Conservation (phyloP, 2,888 invertebrate genomes). For the Unio delphinus region DNA sequence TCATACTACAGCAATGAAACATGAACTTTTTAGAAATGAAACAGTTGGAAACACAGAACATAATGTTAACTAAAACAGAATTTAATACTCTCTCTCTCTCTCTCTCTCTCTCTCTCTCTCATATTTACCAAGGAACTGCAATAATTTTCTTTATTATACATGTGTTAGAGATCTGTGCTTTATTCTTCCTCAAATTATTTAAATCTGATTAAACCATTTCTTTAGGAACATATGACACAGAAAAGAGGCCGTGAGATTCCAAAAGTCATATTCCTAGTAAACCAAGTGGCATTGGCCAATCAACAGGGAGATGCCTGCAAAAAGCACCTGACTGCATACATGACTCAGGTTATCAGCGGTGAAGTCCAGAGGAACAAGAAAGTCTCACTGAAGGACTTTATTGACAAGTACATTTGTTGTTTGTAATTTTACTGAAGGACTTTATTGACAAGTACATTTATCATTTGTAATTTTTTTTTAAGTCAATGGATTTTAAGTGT, state of each 20-base stretch:
- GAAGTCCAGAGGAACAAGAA: slow-evolving; percentile 37
- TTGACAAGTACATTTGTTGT: slow-evolving; percentile 21
- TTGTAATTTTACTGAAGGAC: slow-evolving; percentile 16
- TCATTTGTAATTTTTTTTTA: neutral
- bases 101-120: too few species aligned
- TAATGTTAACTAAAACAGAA: too few species aligned
- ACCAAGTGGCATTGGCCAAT: slow-evolving; percentile 65
- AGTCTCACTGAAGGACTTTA: slow-evolving; percentile 32
- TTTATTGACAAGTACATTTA: slow-evolving; percentile 28
- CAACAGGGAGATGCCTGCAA: slow-evolving; percentile 65
- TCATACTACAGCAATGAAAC: too few species aligned
- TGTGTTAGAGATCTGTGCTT: too few species aligned
- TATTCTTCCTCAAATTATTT: too few species aligned
- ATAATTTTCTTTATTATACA: too few species aligned
- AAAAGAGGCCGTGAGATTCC: slow-evolving; percentile 25
- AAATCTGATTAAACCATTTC: neutral
- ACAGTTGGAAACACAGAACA: too few species aligned
- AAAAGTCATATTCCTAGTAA: slow-evolving; percentile 66
- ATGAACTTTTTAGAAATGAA: too few species aligned
- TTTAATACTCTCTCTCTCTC: too few species aligned
- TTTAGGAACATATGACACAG: slow-evolving; percentile 35
- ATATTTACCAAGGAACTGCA: too few species aligned
- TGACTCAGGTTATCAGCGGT: slow-evolving; percentile 47
- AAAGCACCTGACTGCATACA: slow-evolving; percentile 42
- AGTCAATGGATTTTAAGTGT: neutral